A percentile compares a stretch with the other conserved stretches of the same genome.
These are phyloP conservation scores for Sturnus vulgaris DNA, from an alignment of 2,113 vertebrate genomes.

Conservation along the genomic window DNA sequence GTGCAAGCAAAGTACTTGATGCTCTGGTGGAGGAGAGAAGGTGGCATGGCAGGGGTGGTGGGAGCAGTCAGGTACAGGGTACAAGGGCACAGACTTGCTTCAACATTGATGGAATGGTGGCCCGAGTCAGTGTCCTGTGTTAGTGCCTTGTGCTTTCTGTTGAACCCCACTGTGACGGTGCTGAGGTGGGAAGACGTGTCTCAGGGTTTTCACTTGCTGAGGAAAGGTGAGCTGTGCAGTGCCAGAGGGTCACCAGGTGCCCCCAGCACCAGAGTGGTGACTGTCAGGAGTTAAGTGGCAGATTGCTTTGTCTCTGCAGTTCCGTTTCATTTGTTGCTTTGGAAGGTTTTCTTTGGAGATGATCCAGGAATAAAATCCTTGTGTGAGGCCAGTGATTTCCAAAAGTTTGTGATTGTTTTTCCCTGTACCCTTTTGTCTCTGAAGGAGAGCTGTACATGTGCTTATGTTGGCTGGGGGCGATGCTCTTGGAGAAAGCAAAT, in stretches of 20 bases:
- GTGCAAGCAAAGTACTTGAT: not conserved
- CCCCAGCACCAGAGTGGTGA: accelerated
- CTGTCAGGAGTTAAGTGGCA: not conserved
- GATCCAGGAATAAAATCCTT: constrained; percentile 7
- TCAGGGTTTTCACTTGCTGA: not conserved
- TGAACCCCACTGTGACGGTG: not conserved
- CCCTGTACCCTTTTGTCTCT: not conserved
- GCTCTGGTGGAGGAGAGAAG: not conserved
- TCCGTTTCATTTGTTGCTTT: not conserved
- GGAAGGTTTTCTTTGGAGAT: constrained; percentile 7
- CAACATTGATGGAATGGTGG: accelerated
- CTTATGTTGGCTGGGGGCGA: not conserved
- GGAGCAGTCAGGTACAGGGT: not conserved
- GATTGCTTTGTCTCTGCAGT: not conserved
- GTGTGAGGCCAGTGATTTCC: not conserved
- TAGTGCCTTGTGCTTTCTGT: not conserved
- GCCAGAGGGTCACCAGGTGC: not conserved
- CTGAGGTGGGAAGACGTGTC: not conserved
- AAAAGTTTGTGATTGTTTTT: not conserved
- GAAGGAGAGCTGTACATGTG: not conserved
- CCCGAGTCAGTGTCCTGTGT: not conserved
- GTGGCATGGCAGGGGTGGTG: not conserved
- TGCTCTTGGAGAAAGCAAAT: constrained; percentile 29
- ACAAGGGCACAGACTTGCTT: not conserved
- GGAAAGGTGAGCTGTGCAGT: not conserved